These are phyloP conservation scores for Leptocoma aspasia DNA, from an alignment of 2,113 vertebrate species.

Conservation along the genomic window DNA sequence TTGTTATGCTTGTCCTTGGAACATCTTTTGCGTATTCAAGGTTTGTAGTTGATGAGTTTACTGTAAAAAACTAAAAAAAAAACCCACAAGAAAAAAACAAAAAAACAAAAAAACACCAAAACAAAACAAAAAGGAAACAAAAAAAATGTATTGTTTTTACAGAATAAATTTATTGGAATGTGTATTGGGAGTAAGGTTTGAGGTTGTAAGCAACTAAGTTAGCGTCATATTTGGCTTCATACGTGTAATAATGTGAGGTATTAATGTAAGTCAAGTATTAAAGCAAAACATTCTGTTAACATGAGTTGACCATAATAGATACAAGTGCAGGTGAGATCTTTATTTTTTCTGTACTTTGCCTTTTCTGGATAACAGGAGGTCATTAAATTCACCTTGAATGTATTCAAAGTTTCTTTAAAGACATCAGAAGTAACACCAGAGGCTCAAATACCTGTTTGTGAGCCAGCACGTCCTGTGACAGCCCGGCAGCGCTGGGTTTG, in stretches of 20 bases:
- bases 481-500: neutral
- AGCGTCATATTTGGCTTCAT: conserved; percentile 81
- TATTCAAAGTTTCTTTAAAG: conserved; percentile 55
- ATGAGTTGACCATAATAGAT: conserved; percentile 74
- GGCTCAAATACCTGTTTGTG: neutral
- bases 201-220: conserved; percentile 78
- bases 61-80: conserved; percentile 80
- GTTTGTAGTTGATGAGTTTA: conserved; percentile 92
- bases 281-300: conserved; percentile 79
- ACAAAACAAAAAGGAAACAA: conserved; percentile 67
- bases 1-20: conserved; percentile 85
- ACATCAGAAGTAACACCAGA: neutral
- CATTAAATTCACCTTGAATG: conserved; percentile 57
- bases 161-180: conserved; percentile 97
- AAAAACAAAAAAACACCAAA: conserved; percentile 47
- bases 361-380: conserved; percentile 59
- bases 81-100: conserved; percentile 58
- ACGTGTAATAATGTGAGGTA: conserved; percentile 80
- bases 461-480: neutral
- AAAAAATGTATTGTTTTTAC: conserved; percentile 95
- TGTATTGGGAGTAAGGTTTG: conserved; percentile 81
- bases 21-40: conserved; percentile 86
- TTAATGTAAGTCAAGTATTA: conserved; percentile 82
- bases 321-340: conserved; percentile 72
- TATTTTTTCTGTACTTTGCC: conserved; percentile 61